A percentile compares a stretch with the other conserved stretches of the same genome.
Evolutionary conservation across 2,113 vertebrate species (phyloP).

Genomic region (Eudyptes chrysolophus): DNA sequence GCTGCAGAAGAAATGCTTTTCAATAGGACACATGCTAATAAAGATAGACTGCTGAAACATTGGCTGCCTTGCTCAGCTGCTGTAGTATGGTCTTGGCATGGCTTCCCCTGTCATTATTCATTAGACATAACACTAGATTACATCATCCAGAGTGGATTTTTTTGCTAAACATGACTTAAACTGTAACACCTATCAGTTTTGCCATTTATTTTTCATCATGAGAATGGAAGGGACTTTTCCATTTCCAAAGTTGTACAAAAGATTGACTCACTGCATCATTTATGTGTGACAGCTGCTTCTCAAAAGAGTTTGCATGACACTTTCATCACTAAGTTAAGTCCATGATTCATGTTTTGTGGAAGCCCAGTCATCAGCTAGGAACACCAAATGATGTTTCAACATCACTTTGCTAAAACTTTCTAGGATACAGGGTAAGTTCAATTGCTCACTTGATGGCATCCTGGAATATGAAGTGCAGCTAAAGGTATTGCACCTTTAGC

Average conservation of each 20-base stretch:
- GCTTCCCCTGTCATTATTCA: constrained; percentile 19
- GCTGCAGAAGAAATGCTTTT: background rate
- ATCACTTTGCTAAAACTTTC: background rate
- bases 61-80: background rate
- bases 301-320: background rate
- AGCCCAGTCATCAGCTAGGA: background rate
- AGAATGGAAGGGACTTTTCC: background rate
- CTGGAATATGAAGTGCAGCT: background rate
- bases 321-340: background rate
- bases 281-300: background rate
- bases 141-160: constrained; percentile 18
- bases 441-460: background rate
- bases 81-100: background rate
- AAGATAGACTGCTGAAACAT: background rate
- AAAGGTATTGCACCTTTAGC: background rate
- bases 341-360: background rate
- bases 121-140: constrained; percentile 3
- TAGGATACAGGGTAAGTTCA: background rate
- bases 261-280: background rate
- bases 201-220: background rate
- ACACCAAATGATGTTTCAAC: background rate
- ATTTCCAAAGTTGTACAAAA: background rate
- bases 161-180: constrained; percentile 11
- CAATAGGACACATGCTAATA: background rate
- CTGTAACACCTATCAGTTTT: background rate